Evolutionary conservation across 2,797 vertebrate species (phyloP), one percentile per base, ranked within the genome.

Genomic region (Platyrinchus mystaceus): DNA sequence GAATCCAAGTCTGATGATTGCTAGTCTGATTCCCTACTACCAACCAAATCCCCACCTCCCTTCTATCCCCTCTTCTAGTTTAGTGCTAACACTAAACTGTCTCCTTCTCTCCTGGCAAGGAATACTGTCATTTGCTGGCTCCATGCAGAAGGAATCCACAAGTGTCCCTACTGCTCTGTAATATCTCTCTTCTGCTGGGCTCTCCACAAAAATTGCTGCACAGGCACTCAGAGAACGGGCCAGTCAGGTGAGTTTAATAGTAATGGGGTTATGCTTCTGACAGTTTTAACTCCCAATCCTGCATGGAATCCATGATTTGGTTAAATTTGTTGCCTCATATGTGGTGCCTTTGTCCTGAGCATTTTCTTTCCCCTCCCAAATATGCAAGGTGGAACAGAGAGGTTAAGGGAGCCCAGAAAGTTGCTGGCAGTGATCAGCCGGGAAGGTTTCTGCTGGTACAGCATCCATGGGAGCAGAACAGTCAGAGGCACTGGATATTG

Each of bases 381-480:
- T 23, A 68, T 1, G 1, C 20, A 26, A 74, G 22, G 30, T 53
- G 49, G 24, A 56, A 77, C 5, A 67, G 16, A 55, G 47, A 82
- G 28, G 5, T n/a, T 32, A 64, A 24, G 13, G 79, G 30, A 89
- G 14, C n/a, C n/a, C 34, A 59, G 78, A 53, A 89, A 37, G 12
- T 1, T 81, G 63, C 19, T 27, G 26, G 9, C 53, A 68, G 32
- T 60, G 63, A 60, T 26, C 28, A 79, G 21, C 3, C 17, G 10
- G 23, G 12, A 20, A 2, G 0, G 0, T 6, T 75, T 69, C 34
- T 88, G 26, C n/a, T 15, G 5, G 15, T 37, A 14, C 17, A 64
- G 5, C 10, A 17, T 64, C 36, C 0, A 0, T 41, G 12, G 24
- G 43, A 92, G 14, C 37, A n/a, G 52, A 53, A 28, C 0, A 2